Evolutionary conservation across 2,113 vertebrate genomes (phyloP), one percentile per base, ranked within the genome.

Genomic region (Myxocyprinus asiaticus): DNA sequence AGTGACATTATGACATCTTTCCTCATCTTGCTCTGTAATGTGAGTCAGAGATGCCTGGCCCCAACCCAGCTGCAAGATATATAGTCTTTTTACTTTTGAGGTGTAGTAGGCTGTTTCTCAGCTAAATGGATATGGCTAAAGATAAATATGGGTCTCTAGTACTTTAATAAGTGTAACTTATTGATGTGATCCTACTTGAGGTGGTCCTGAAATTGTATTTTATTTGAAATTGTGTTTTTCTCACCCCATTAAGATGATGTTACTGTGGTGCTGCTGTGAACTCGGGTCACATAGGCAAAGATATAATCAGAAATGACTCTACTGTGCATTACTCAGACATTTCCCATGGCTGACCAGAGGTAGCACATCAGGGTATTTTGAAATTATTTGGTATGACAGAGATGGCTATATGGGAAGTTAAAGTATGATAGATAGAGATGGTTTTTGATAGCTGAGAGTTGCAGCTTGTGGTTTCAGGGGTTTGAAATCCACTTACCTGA

Each of bases 381-480:
- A 74, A 15, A 6, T 74, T 12, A 50, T 50, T 74, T 74, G 15
- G 50, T 17, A 48, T 48, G n/a, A 74, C 22, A 55, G 22, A 33
- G 22, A 58, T 17, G 50, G 15, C 2, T 62, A 8, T 63, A 50
- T 62, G 17, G 12, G 62, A 48, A 74, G 71, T 50, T 33, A 22
- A 50, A 42, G 61, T 50, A 4, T 63, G 71, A 74, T 74, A 62
- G 44, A 74, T 63, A 50, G 71, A 15, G 55, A 7, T 59, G 33
- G n/a, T 47, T 59, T 71, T 59, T 72, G n/a, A 72, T 72, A 72
- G 70, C 6, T 12, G 55, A 45, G 44, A 42, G 10, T 62, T 9
- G 7, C 12, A 1, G 33, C 50, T 62, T 74, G 71, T 62, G 44
- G 10, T 74, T 62, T 50, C 45, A 42, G 15, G n/a, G 71, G 12